Conservation (phyloP, 2,113 vertebrate species). For the Gopherus flavomarginatus region DNA sequence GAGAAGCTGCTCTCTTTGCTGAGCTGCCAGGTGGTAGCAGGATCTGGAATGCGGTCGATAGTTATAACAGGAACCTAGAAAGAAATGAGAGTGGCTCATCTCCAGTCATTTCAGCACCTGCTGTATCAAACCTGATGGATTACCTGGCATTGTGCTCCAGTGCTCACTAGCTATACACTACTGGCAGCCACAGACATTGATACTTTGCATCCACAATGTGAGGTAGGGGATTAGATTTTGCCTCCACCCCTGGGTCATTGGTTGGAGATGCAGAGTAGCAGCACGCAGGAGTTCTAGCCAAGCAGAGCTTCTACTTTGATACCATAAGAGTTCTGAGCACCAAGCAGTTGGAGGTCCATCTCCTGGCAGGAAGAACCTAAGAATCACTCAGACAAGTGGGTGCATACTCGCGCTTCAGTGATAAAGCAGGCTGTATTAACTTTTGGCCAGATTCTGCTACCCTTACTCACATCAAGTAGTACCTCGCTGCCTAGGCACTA, state of each 20-base stretch:
- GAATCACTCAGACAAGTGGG: too few species aligned
- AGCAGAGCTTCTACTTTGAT: too few species aligned
- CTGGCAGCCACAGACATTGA: neutral
- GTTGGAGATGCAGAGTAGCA: neutral
- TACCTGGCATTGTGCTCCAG: neutral
- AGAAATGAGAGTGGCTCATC: constrained; percentile 1
- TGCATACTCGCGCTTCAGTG: too few species aligned
- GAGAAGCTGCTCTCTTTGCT: neutral
- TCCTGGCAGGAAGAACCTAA: too few species aligned
- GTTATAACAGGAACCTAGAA: constrained; percentile 48
- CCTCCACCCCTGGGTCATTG: neutral
- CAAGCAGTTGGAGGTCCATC: too few species aligned
- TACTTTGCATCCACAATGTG: neutral
- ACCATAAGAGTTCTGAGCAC: too few species aligned
- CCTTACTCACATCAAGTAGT: too few species aligned
- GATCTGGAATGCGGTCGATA: constrained; percentile 47
- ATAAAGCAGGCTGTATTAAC: too few species aligned
- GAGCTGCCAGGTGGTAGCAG: neutral
- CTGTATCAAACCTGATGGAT: too few species aligned
- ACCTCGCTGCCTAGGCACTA: too few species aligned
- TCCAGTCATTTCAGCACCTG: neutral
- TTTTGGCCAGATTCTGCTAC: too few species aligned
- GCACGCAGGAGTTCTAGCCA: too few species aligned
- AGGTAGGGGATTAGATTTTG: neutral
- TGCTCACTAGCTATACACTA: neutral